Base-by-base conservation (phyloP, 2,113 vertebrate genomes). In the Hippocampus comes region DNA sequence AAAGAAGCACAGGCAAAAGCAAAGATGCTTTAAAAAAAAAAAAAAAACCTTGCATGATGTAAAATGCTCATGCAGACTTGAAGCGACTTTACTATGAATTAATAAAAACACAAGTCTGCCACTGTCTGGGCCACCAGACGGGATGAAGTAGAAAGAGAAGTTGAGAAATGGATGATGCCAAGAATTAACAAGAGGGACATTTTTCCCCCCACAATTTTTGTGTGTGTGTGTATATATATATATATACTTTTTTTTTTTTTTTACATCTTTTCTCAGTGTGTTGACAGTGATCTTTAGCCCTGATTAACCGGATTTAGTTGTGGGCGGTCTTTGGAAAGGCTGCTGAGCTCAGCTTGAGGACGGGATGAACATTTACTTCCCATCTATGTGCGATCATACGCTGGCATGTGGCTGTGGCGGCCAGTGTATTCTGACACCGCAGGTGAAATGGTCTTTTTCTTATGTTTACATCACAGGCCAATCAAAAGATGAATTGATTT, bases 21-120 rank as follows among this genome's bases (percentile, higher is more conserved):
- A 10, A 73, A 34, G 80, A 61, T 48, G 67, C 79, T 79, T 80
- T 77, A 75, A 86, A 75, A 80, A 82, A 34, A 4, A 5, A 82
- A 34, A 56, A 82, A 85, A 5, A 15, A 60, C 25, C 77, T 80
- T 74, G 48, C 80, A 75, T 60, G 51, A 68, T 70, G 17, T 73
- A 23, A 85, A 83, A 84, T 70, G 59, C 41, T 83, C 43, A 71
- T 23, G 66, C 68, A 71, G 73, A 81, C 83, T 82, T 77, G 21
- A 66, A 63, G 48, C 67, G 81, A 86, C 85, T 84, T 82, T 71
- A 79, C 64, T 71, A 83, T 89, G 78, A 89, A 89, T 87, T 82
- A 89, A 74, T 89, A 86, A 87, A 82, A 79, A 25, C 68, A 74
- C 53, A 70, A 74, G 75, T 61, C 72, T 83, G 80, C 69, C 55